phyloP scores from a whole-genome alignment of 30 jellyfish, hydroid and myxozoan genomes.

The Catostylus mosaicus region DNA sequence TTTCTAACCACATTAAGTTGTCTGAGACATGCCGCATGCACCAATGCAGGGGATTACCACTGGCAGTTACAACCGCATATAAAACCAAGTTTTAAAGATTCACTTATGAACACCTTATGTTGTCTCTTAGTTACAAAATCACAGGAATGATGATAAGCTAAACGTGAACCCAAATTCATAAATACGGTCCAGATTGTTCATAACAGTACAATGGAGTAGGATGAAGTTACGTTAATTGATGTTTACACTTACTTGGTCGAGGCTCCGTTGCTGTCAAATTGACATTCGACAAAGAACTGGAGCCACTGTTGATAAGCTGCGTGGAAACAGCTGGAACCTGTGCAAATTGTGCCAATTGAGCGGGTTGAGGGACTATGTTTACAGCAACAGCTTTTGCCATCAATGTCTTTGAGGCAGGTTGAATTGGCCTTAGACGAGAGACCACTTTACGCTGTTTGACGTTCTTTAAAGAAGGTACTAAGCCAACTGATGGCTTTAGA shows the following conservation, averaged over 20 bases:
- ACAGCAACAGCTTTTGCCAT: conserved; percentile 93
- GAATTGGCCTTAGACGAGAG: conserved; percentile 56
- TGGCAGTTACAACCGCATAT: too few relatives aligned
- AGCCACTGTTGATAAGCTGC: conserved; percentile 79
- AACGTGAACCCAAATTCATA: too few relatives aligned
- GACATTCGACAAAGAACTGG: conserved; percentile 38
- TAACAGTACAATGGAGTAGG: too few relatives aligned
- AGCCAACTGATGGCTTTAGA: not conserved
- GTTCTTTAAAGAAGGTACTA: conserved; percentile 37
- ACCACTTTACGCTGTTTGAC: conserved; percentile 32
- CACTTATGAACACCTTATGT: too few relatives aligned
- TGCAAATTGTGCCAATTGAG: conserved; percentile 86
- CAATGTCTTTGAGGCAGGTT: conserved; percentile 69
- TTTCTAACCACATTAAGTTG: too few relatives aligned
- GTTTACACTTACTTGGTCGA: not conserved
- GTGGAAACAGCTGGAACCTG: conserved; percentile 81
- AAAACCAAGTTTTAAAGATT: too few relatives aligned
- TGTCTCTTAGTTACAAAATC: too few relatives aligned
- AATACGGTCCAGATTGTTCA: too few relatives aligned
- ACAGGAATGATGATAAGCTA: too few relatives aligned
- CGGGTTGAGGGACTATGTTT: conserved; percentile 95
- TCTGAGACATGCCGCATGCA: too few relatives aligned
- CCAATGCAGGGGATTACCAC: too few relatives aligned
- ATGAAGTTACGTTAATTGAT: too few relatives aligned
- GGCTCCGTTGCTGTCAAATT: not conserved